phyloP scores from a whole-genome alignment of 1,140 invertebrate species.

The Bombus soroeensis region DNA sequence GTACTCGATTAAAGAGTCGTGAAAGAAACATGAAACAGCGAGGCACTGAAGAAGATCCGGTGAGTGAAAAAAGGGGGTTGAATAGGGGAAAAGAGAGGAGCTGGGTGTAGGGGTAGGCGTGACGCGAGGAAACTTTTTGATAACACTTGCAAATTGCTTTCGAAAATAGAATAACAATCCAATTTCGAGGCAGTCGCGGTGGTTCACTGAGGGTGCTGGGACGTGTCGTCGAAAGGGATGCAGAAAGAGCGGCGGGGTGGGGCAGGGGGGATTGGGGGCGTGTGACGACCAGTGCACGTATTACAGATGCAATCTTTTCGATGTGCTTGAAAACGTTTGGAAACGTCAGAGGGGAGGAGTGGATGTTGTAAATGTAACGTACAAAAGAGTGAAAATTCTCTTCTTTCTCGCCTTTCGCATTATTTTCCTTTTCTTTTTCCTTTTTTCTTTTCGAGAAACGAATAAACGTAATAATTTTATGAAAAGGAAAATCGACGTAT shows the following conservation, averaged over 20 bases:
- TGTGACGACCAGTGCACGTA: conserved; percentile 12
- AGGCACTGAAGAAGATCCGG: not conserved
- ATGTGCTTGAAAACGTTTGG: conserved; percentile 5
- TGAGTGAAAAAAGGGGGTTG: conserved; percentile 1
- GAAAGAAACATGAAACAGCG: conserved; percentile 7
- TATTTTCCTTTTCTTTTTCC: too few relatives aligned
- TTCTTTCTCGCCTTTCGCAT: not conserved
- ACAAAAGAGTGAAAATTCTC: not conserved
- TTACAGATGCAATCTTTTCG: conserved; percentile 18
- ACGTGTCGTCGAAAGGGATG: conserved; percentile 28
- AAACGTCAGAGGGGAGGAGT: not conserved
- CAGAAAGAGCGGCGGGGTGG: not conserved
- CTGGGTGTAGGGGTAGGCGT: conserved; percentile 38
- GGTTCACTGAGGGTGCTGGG: conserved; percentile 60
- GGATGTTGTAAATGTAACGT: not conserved
- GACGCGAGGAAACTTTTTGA: conserved; percentile 77
- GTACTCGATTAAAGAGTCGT: conserved; percentile 16
- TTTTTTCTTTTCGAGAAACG: not conserved
- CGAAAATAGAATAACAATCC: conserved; percentile 82
- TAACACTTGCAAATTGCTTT: conserved; percentile 82
- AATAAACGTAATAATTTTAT: not conserved
- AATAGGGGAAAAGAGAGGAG: not conserved
- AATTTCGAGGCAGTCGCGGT: conserved; percentile 73
- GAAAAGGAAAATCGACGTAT: not conserved
- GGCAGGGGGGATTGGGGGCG: not conserved